Conservation (phyloP, 2,888 invertebrate species). For the Ditula angustiorana region DNA sequence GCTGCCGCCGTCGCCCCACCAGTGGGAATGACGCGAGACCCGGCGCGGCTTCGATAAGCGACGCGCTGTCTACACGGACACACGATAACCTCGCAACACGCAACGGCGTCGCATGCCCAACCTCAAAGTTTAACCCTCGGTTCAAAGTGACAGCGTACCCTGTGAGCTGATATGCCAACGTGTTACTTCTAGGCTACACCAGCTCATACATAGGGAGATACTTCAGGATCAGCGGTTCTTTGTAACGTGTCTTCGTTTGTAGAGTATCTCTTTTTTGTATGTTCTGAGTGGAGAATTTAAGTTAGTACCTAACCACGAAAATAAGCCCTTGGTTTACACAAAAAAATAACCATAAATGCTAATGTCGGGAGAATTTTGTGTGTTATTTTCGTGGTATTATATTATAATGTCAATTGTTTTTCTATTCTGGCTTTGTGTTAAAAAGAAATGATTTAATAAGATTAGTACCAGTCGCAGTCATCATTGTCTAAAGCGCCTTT, state of each 20-base stretch:
- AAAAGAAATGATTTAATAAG: not conserved
- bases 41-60: conserved; percentile 64
- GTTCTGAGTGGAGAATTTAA: not conserved
- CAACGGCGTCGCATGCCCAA: conserved; percentile 25
- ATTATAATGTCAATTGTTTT: not conserved
- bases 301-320: not conserved
- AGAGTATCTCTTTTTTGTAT: not conserved
- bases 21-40: conserved; percentile 95
- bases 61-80: conserved; percentile 65
- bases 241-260: too few species aligned
- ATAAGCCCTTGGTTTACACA: not conserved
- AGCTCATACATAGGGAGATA: not conserved
- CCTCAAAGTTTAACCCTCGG: too few species aligned
- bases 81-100: conserved; percentile 53
- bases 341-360: not conserved
- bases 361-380: not conserved
- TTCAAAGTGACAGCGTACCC: too few species aligned
- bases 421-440: not conserved
- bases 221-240: too few species aligned
- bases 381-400: not conserved
- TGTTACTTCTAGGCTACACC: too few species aligned
- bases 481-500: not conserved
- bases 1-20: conserved; percentile 98
- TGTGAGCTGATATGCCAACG: too few species aligned
- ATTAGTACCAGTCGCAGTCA: not conserved